Percentiles rank a stretch among this genome's conserved stretches.
phyloP scores from a whole-genome alignment of 2,888 invertebrate species.

The Chrysotoxum bicinctum region DNA sequence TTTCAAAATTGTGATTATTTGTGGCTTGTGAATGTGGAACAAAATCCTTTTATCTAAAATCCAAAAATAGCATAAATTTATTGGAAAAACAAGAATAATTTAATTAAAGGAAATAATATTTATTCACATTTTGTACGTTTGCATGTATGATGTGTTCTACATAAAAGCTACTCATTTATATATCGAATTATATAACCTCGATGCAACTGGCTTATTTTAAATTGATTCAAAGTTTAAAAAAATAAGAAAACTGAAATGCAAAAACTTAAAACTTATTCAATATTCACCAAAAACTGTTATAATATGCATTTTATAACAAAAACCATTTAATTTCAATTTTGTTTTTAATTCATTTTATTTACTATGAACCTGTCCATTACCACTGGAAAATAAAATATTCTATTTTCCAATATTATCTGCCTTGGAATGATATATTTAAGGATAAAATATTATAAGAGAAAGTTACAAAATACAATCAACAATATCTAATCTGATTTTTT shows the following conservation, averaged over 20 bases:
- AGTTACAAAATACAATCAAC: constrained; percentile 19
- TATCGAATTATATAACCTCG: constrained; percentile 27
- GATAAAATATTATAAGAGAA: constrained; percentile 47
- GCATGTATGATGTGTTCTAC: constrained; percentile 30
- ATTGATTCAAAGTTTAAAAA: neutral
- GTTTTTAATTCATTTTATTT: constrained; percentile 24
- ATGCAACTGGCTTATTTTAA: constrained; percentile 27
- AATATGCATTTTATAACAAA: neutral
- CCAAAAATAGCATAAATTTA: neutral
- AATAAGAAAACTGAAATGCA: too few relatives aligned
- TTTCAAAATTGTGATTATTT: too few relatives aligned
- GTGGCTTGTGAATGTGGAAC: too few relatives aligned
- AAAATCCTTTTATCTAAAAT: neutral
- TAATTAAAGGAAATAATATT: constrained; percentile 59
- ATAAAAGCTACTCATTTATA: constrained; percentile 29
- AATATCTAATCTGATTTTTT: neutral
- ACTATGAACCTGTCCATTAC: constrained; percentile 54
- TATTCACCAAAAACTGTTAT: neutral
- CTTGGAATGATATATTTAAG: constrained; percentile 64
- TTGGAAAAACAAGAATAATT: neutral
- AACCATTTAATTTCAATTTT: neutral
- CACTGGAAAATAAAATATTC: constrained; percentile 43
- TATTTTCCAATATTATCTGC: constrained; percentile 50
- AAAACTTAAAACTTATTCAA: too few relatives aligned
- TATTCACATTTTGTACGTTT: constrained; percentile 55